Evolutionary conservation across 2,797 vertebrate genomes (phyloP).

Genomic region (Molossus alvarezi): DNA sequence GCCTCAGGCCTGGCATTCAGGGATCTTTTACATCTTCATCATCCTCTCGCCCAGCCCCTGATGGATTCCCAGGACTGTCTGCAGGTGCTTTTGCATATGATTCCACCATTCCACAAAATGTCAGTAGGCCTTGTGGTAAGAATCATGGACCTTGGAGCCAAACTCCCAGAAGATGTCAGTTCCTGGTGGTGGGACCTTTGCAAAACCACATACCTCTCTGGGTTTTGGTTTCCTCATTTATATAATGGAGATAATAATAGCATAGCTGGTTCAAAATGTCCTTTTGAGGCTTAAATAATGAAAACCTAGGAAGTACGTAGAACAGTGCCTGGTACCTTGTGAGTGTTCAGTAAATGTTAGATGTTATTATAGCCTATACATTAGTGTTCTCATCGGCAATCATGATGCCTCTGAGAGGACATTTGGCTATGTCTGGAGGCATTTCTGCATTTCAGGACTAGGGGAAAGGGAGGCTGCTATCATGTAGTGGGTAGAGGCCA

Average conservation of each 20-base stretch:
- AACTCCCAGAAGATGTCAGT: background rate
- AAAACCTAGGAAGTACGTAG: slow-evolving; percentile 20
- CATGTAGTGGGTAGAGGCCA: background rate
- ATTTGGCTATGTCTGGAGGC: slow-evolving; percentile 10
- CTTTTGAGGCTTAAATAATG: slow-evolving; percentile 55
- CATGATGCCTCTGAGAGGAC: background rate
- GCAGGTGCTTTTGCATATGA: background rate
- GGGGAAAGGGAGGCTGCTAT: background rate
- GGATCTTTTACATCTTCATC: background rate
- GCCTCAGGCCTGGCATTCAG: background rate
- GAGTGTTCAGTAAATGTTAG: background rate
- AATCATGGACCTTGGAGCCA: background rate
- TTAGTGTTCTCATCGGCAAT: background rate
- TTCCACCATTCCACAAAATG: background rate
- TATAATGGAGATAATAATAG: slow-evolving; percentile 21
- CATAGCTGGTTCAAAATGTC: slow-evolving; percentile 9
- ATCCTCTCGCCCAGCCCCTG: accelerated
- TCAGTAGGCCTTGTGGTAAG: background rate
- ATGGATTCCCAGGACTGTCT: background rate
- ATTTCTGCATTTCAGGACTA: background rate
- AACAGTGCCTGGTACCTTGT: background rate
- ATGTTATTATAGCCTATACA: background rate
- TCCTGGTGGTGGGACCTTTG: slow-evolving; percentile 4
- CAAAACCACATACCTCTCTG: background rate
- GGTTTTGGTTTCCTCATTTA: slow-evolving; percentile 29